phyloP scores from a whole-genome alignment of 2,797 vertebrate genomes.

The Argyrosomus regius region DNA sequence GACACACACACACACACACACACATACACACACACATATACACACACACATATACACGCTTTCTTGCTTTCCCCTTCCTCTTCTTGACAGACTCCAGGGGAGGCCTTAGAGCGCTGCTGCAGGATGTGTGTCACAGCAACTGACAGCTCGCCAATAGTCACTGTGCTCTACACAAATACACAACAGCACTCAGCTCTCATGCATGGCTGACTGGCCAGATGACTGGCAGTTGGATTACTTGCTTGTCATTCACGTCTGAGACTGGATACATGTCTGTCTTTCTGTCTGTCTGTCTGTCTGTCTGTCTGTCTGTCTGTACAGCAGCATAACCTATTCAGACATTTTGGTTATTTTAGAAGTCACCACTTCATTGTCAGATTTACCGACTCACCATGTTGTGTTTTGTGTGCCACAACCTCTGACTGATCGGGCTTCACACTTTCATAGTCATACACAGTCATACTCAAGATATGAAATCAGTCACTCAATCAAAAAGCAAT shows the following conservation, averaged over 20 bases:
- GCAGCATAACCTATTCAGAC: constrained; percentile 46
- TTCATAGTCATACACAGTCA: too few relatives aligned
- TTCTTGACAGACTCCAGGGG: constrained; percentile 69
- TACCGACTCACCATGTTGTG: not conserved
- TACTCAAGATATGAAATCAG: constrained; percentile 16
- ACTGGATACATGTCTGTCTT: constrained; percentile 39
- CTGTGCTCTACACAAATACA: constrained; percentile 65
- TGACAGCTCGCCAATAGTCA: constrained; percentile 81
- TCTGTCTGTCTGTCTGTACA: not conserved
- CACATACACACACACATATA: constrained; percentile 42
- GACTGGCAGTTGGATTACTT: constrained; percentile 65
- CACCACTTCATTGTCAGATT: constrained; percentile 27
- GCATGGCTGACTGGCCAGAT: constrained; percentile 53
- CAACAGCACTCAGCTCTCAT: constrained; percentile 46
- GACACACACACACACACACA: constrained; percentile 36
- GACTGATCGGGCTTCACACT: constrained; percentile 15
- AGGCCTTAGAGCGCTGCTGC: constrained; percentile 59
- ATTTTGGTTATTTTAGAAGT: constrained; percentile 66
- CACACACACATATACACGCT: constrained; percentile 44
- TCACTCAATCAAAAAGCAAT: constrained; percentile 18
- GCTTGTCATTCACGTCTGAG: constrained; percentile 64
- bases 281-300: constrained; percentile 7
- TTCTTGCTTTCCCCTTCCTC: constrained; percentile 38
- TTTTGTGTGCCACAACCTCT: not conserved
- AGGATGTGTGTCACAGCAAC: constrained; percentile 69